These are phyloP conservation scores for Clarias laeviceps DNA, from an alignment of 2,797 vertebrate genomes.

Conservation along the genomic window DNA sequence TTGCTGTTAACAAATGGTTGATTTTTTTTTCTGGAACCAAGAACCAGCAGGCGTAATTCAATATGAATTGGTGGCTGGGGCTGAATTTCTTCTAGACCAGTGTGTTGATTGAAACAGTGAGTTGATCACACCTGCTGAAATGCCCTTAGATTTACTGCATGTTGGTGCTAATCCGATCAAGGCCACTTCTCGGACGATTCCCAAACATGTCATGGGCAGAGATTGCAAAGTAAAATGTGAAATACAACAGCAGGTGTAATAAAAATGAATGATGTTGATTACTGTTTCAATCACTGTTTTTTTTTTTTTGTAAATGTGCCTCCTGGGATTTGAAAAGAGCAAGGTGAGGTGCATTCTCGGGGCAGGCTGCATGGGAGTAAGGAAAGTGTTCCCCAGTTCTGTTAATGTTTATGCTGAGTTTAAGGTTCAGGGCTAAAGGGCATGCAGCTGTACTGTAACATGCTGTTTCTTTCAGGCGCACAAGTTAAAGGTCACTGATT, in stretches of 20 bases:
- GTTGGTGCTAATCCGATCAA: background rate
- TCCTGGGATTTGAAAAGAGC: background rate
- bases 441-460: slow-evolving; percentile 1
- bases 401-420: slow-evolving; percentile 19
- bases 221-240: background rate
- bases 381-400: background rate
- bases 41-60: background rate
- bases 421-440: slow-evolving; percentile 39
- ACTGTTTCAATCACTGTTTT: background rate
- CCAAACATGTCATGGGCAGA: background rate
- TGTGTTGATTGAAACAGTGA: background rate
- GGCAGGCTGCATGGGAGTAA: background rate
- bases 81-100: background rate
- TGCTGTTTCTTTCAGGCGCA: background rate
- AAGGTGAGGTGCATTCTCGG: background rate
- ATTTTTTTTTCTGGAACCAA: background rate
- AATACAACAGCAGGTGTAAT: background rate
- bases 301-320: background rate
- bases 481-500: slow-evolving; percentile 29
- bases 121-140: background rate
- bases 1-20: background rate
- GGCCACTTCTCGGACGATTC: background rate
- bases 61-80: background rate
- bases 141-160: background rate
- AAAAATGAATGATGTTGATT: background rate